These are phyloP conservation scores for Amaurobius ferox DNA, from an alignment of 2,888 invertebrate species.

Conservation along the genomic window DNA sequence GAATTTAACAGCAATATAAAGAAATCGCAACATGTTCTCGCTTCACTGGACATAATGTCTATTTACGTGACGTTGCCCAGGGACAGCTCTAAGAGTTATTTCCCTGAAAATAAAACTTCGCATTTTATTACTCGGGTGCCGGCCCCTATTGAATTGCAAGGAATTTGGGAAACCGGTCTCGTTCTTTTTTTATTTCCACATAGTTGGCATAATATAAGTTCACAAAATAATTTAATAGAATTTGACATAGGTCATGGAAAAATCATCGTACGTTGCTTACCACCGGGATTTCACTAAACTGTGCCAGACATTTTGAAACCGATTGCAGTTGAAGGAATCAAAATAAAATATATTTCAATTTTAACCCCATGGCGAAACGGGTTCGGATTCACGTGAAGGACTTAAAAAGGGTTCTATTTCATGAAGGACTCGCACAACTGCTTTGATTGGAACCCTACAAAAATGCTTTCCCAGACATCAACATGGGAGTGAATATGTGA, in stretches of 20 bases:
- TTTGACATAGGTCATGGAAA: not conserved
- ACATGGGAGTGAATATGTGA: no score
- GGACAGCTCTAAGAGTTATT: conserved; percentile 74
- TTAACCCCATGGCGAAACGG: not conserved
- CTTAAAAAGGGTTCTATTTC: not conserved
- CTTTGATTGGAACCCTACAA: not conserved
- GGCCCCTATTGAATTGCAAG: conserved; percentile 70
- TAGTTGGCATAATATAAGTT: conserved; percentile 30
- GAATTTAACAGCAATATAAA: conserved; percentile 24
- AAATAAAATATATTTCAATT: not conserved
- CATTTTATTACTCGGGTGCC: conserved; percentile 74
- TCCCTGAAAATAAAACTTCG: conserved; percentile 74
- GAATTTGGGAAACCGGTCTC: conserved; percentile 74
- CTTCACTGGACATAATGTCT: not conserved
- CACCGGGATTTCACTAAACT: no score
- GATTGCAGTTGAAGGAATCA: no score
- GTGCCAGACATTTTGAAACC: no score
- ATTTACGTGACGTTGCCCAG: conserved; percentile 73
- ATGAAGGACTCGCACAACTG: not conserved
- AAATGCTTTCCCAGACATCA: not conserved
- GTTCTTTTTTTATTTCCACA: conserved; percentile 73
- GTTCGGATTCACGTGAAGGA: not conserved
- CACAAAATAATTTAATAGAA: conserved; percentile 19
- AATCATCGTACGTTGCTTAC: not conserved
- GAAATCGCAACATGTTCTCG: not conserved